Conservation (phyloP, 2,888 invertebrate species). For the Melitaea athalia region DNA sequence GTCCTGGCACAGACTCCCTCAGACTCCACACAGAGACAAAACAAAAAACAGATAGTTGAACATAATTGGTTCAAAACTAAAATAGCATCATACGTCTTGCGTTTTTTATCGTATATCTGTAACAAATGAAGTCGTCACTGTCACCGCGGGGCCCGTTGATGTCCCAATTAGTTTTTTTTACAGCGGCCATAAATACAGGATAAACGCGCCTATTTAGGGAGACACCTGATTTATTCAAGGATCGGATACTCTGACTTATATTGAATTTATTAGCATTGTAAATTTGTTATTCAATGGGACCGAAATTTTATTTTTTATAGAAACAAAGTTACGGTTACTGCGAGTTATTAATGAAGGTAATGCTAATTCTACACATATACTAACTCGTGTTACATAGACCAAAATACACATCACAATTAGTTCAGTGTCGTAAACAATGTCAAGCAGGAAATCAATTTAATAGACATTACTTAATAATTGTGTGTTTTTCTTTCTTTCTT, state of each 20-base stretch:
- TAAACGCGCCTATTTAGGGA: conserved; percentile 29
- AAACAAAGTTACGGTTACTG: no score
- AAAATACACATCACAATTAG: no score
- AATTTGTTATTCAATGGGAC: not conserved
- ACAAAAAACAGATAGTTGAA: not conserved
- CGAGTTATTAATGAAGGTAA: no score
- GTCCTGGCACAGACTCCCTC: not conserved
- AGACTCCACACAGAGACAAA: no score
- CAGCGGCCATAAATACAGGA: conserved; percentile 30
- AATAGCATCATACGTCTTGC: conserved; percentile 9
- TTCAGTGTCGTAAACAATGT: no score
- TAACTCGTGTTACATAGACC: no score
- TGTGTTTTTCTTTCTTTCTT: no score
- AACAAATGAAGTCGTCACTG: conserved; percentile 28
- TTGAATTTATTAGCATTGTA: conserved; percentile 19
- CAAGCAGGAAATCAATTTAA: no score
- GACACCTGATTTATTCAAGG: conserved; percentile 17
- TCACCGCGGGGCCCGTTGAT: conserved; percentile 21
- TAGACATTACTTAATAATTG: not conserved
- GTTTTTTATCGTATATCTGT: conserved; percentile 1
- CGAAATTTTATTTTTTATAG: not conserved
- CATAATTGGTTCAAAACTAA: conserved; percentile 22
- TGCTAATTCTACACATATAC: no score
- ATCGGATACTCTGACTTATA: conserved; percentile 3
- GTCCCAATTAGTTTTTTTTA: conserved; percentile 32